Evolutionary conservation across 2,113 vertebrate genomes (phyloP).

Genomic region (Tor tambroides): DNA sequence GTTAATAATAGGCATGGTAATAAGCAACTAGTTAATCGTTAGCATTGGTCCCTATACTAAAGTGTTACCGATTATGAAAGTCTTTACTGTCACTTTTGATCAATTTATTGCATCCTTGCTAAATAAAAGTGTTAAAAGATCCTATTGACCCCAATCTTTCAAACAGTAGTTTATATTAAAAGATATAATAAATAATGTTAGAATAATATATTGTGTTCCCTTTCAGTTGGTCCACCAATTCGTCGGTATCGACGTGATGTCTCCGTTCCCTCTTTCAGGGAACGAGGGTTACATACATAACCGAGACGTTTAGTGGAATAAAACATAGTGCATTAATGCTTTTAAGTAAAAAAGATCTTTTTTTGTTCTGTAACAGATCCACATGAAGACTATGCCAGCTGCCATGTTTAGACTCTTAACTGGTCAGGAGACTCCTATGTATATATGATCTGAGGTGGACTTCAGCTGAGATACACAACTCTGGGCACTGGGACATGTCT

Average conservation of each 20-base stretch:
- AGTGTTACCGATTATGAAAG: too few species aligned
- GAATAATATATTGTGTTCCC: too few species aligned
- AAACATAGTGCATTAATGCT: neutral
- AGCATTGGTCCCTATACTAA: too few species aligned
- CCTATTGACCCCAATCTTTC: neutral
- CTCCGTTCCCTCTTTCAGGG: too few species aligned
- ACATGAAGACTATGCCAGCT: constrained; percentile 99
- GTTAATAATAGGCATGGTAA: too few species aligned
- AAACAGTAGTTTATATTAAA: neutral
- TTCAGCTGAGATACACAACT: constrained; percentile 32
- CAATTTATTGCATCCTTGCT: neutral
- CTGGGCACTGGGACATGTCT: constrained; percentile 39
- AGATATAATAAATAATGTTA: too few species aligned
- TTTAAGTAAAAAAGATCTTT: neutral
- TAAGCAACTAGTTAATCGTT: too few species aligned
- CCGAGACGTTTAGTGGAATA: too few species aligned
- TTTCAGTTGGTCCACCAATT: too few species aligned
- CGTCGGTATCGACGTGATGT: too few species aligned
- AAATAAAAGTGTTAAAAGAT: neutral
- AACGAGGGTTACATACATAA: too few species aligned
- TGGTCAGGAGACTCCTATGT: constrained; percentile 95
- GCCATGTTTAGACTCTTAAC: constrained; percentile 99
- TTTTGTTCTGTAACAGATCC: constrained; percentile 80
- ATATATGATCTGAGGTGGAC: constrained; percentile 81
- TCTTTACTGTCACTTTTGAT: neutral